Evolutionary conservation across 2,888 invertebrate genomes (phyloP).

Genomic region (Nephrotoma appendiculata): DNA sequence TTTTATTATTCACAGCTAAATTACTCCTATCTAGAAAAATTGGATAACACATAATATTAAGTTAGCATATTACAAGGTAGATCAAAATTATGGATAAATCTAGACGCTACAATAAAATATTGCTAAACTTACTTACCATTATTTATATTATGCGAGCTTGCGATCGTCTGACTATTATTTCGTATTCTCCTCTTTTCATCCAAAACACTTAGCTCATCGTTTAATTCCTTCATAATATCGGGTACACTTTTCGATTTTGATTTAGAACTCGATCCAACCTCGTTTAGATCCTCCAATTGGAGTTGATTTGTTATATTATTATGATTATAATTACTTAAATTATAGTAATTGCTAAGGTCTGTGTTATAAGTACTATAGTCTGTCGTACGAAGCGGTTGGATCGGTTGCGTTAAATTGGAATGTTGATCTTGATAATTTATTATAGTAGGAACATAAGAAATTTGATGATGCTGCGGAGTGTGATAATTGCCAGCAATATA

Average conservation of each 20-base stretch:
- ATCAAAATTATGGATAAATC: background rate
- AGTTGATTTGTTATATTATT: background rate
- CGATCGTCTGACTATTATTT: constrained; percentile 38
- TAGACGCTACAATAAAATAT: background rate
- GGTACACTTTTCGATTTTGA: constrained; percentile 51
- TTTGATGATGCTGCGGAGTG: background rate
- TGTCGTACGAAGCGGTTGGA: background rate
- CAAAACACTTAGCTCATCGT: constrained; percentile 44
- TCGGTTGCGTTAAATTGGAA: background rate
- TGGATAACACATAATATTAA: background rate
- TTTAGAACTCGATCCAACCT: constrained; percentile 17
- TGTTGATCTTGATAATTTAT: constrained; percentile 1
- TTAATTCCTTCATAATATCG: constrained; percentile 58
- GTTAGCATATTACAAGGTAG: background rate
- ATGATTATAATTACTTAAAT: background rate
- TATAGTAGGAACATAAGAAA: background rate
- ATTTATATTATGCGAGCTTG: background rate
- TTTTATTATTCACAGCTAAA: background rate
- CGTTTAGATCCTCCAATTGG: background rate
- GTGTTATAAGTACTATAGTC: background rate
- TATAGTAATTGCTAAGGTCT: background rate
- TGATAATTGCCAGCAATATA: background rate
- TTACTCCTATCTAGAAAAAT: background rate
- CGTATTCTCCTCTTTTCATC: constrained; percentile 35
- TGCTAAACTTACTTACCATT: background rate